Percentiles rank a stretch among this genome's conserved stretches.
These are phyloP conservation scores for Egretta garzetta DNA, from an alignment of 2,113 vertebrate genomes.

Conservation along the genomic window DNA sequence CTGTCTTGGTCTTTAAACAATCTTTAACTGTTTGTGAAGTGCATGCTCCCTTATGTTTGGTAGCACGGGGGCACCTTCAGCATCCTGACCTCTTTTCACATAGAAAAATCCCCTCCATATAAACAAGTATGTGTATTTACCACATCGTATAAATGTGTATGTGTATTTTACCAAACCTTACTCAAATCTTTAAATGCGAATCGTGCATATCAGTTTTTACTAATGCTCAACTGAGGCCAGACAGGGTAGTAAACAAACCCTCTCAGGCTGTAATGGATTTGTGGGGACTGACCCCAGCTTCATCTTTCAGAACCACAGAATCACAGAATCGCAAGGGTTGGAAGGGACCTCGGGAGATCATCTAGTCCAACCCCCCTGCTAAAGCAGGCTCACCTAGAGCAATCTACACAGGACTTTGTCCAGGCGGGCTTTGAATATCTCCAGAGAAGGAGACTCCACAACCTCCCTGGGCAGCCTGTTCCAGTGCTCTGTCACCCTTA, in stretches of 20 bases:
- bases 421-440: too few species aligned
- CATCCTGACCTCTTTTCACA: neutral
- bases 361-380: too few species aligned
- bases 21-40: slow-evolving; percentile 42
- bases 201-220: neutral
- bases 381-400: too few species aligned
- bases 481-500: too few species aligned
- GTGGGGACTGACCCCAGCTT: neutral
- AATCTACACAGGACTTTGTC: too few species aligned
- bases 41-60: neutral
- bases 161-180: neutral
- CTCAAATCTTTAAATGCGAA: neutral
- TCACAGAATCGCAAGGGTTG: too few species aligned
- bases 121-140: neutral
- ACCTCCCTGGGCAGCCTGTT: too few species aligned
- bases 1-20: slow-evolving; percentile 58
- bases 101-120: neutral
- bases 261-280: neutral
- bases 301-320: too few species aligned
- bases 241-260: neutral
- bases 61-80: neutral
- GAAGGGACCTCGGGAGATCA: too few species aligned
- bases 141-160: neutral
- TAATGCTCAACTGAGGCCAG: neutral
- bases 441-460: too few species aligned